A percentile compares a stretch with the other conserved stretches of the same genome.
Evolutionary conservation across 1,140 invertebrate species (phyloP).

Genomic region (Parasteatoda tepidariorum): DNA sequence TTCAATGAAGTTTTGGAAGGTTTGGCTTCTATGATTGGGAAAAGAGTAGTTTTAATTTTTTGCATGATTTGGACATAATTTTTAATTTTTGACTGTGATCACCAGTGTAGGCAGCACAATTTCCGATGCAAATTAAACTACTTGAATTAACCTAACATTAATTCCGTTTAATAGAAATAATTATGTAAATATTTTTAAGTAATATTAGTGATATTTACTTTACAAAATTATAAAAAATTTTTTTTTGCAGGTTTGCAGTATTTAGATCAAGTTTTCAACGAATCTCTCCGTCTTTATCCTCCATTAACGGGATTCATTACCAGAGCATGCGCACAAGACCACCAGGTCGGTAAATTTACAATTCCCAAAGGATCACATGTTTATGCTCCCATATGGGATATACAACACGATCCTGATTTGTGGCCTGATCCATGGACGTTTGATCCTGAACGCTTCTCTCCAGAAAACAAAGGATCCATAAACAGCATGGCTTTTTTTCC

Average conservation of each 20-base stretch:
- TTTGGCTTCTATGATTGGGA: no score
- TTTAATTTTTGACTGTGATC: no score
- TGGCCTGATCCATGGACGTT: constrained; percentile 71
- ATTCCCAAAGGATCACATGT: constrained; percentile 68
- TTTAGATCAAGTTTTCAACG: constrained; percentile 58
- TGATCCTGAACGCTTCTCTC: constrained; percentile 69
- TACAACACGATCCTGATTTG: constrained; percentile 70
- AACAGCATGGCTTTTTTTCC: constrained; percentile 69
- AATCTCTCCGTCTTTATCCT: constrained; percentile 67
- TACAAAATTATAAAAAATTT: neutral
- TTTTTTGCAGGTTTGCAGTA: constrained; percentile 28
- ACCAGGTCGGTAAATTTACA: constrained; percentile 65
- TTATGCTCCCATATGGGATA: constrained; percentile 67
- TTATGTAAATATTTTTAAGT: no score
- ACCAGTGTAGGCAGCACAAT: no score
- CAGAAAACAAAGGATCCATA: constrained; percentile 63
- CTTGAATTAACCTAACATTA: no score
- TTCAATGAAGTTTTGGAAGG: no score
- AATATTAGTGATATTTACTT: no score
- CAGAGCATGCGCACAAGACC: constrained; percentile 62
- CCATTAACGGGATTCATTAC: constrained; percentile 67
- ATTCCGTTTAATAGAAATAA: no score
- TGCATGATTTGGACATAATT: no score
- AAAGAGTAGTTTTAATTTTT: no score
- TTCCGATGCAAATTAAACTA: no score